phyloP scores from a whole-genome alignment of 2,888 invertebrate genomes.

The Agrotis clavis region DNA sequence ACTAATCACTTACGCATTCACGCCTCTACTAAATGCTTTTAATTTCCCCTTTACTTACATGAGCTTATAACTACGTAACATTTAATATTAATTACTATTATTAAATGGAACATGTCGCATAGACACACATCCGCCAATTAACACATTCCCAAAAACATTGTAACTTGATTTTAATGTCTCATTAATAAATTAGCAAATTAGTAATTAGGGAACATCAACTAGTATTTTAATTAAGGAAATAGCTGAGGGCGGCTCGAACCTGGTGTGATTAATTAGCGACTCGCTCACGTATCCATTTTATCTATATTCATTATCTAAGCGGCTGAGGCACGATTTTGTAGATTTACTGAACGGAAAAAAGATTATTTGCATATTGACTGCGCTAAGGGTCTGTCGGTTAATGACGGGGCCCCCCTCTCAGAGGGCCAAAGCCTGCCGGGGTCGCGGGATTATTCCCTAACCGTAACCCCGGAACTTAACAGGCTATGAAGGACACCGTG shows the following conservation, averaged over 20 bases:
- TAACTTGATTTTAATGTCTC: slow-evolving; percentile 59
- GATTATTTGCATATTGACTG: slow-evolving; percentile 73
- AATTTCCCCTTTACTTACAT: slow-evolving; percentile 34
- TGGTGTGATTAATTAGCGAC: slow-evolving; percentile 83
- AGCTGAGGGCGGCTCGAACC: slow-evolving; percentile 60
- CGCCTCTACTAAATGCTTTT: slow-evolving; percentile 49
- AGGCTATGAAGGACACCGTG: no score
- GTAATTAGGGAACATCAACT: slow-evolving; percentile 66
- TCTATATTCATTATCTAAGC: slow-evolving; percentile 85
- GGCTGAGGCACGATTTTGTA: slow-evolving; percentile 82
- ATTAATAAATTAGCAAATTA: slow-evolving; percentile 68
- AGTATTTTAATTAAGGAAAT: slow-evolving; percentile 83
- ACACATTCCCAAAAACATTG: slow-evolving; percentile 44
- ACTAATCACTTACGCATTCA: slow-evolving; percentile 47
- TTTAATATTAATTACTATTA: slow-evolving; percentile 14
- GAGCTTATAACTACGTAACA: slow-evolving; percentile 24
- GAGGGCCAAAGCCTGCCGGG: no score
- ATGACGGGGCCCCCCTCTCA: no score
- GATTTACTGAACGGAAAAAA: slow-evolving; percentile 73
- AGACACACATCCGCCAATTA: slow-evolving; percentile 25
- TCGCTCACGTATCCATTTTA: slow-evolving; percentile 78
- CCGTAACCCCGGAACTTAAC: no score
- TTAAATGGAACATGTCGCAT: slow-evolving; percentile 35
- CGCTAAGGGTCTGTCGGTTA: slow-evolving; percentile 45
- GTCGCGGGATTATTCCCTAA: no score